Conservation (phyloP, 2,113 vertebrate genomes). For the Gasterosteus aculeatus region DNA sequence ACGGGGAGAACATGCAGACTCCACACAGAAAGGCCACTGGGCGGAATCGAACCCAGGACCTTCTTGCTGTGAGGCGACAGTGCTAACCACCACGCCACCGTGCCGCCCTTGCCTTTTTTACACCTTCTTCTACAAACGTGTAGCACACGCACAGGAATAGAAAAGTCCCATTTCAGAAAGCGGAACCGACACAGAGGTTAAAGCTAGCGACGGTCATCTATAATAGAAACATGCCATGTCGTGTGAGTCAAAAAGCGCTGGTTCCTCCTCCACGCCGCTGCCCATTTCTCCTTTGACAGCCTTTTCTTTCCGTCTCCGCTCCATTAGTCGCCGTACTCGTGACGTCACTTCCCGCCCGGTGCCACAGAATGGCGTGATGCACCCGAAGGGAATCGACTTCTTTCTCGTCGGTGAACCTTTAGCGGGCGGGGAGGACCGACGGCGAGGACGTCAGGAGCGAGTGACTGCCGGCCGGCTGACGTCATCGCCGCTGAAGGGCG, state of each 20-base stretch:
- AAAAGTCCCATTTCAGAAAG: slow-evolving; percentile 7
- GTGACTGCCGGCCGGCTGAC: slow-evolving; percentile 25
- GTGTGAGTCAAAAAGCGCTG: background rate
- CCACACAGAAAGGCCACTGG: too few relatives aligned
- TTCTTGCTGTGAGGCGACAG: too few relatives aligned
- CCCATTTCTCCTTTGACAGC: slow-evolving; percentile 3
- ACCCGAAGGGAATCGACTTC: background rate
- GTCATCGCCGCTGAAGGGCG: slow-evolving; percentile 21
- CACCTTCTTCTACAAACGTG: background rate
- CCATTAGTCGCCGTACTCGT: slow-evolving; percentile 18
- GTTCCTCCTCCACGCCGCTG: background rate
- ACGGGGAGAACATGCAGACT: too few relatives aligned
- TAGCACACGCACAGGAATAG: background rate
- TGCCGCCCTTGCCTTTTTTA: too few relatives aligned
- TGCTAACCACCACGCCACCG: too few relatives aligned
- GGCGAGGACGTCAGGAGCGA: background rate
- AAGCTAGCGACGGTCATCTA: background rate
- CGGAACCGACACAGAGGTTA: slow-evolving; percentile 12
- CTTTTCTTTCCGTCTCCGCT: too few relatives aligned
- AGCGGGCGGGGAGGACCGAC: background rate
- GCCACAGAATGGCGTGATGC: background rate
- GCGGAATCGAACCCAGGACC: too few relatives aligned
- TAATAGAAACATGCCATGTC: background rate
- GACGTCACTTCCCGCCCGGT: slow-evolving; percentile 1
- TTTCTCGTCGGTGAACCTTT: background rate